Conservation (phyloP, 2,888 invertebrate species). For the Temnothorax rugatulus region DNA sequence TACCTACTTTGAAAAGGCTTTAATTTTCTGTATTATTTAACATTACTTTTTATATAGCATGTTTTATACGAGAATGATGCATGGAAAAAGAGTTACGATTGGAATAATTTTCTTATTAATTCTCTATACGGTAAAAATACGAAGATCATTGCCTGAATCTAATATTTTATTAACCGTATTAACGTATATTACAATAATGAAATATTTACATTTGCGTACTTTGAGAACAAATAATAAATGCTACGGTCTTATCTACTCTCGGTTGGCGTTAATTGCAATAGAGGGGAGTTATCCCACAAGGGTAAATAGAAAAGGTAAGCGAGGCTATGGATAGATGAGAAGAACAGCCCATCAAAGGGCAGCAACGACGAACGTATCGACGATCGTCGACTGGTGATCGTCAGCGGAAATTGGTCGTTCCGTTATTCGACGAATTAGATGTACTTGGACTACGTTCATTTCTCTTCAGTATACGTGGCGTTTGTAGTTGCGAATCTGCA, state of each 20-base stretch:
- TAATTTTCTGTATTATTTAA: conserved; percentile 14
- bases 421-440: conserved; percentile 66
- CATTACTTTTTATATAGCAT: background rate
- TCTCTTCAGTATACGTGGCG: conserved; percentile 17
- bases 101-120: background rate
- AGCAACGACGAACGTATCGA: conserved; percentile 41
- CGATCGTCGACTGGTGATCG: conserved; percentile 39
- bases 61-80: background rate
- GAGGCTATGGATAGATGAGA: background rate
- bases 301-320: background rate
- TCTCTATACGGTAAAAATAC: background rate
- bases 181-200: background rate
- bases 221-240: conserved; percentile 10
- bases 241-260: background rate
- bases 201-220: conserved; percentile 14
- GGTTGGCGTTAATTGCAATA: conserved; percentile 26
- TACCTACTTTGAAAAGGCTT: background rate
- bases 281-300: background rate
- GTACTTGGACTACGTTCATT: conserved; percentile 23
- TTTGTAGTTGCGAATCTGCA: conserved; percentile 3
- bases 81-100: background rate
- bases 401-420: conserved; percentile 55
- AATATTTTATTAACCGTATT: background rate
- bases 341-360: conserved; percentile 19
- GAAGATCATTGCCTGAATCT: background rate